Evolutionary conservation across 2,888 invertebrate species (phyloP), one percentile per base, ranked within the genome.

Genomic region (Malthinus flaveolus): DNA sequence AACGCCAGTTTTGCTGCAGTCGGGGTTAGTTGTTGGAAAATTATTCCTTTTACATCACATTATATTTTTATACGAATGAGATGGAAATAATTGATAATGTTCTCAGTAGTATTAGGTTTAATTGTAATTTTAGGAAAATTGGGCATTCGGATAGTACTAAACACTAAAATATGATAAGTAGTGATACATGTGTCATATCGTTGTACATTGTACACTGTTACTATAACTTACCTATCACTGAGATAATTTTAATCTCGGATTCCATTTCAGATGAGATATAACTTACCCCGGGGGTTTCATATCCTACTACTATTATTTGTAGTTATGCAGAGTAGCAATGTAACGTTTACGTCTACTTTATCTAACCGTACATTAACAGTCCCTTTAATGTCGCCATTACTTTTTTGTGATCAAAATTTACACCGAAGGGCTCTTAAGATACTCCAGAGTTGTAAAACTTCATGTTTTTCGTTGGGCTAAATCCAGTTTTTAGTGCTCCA

Each of bases 401-500:
- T 23, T 23, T 23, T 23, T 23, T 23, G 3, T 23, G 23, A 3
- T 5, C 23, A 5, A 23, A 23, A 23, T 23, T 23, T 23, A 5
- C 23, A 23, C 23, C 2, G 2, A 3, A 23, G n/a, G n/a, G n/a
- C n/a, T 23, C 23, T 23, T 23, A 23, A 23, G 23, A 23, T 23
- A 49, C 34, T 45, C 44, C 35, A 56, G 49, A 56, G 44, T 44
- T 56, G 35, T 36, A 10, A 56, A 56, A 56, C 49, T 49, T 49
- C 49, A 35, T 49, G 49, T 48, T 57, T 48, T 52, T 52, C 52
- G 59, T 63, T 56, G 49, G 58, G 46, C 55, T 61, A 61, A 63
- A 61, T 63, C 61, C 61, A 63, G 59, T 63, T 53, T 61, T 63
- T 57, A 47, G 61, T 63, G 54, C 49, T 52, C 53, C 42, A 55